Percentiles rank a stretch among this genome's conserved stretches.
phyloP scores from a whole-genome alignment of 2,888 invertebrate genomes.

The Lydus trimaculatus region DNA sequence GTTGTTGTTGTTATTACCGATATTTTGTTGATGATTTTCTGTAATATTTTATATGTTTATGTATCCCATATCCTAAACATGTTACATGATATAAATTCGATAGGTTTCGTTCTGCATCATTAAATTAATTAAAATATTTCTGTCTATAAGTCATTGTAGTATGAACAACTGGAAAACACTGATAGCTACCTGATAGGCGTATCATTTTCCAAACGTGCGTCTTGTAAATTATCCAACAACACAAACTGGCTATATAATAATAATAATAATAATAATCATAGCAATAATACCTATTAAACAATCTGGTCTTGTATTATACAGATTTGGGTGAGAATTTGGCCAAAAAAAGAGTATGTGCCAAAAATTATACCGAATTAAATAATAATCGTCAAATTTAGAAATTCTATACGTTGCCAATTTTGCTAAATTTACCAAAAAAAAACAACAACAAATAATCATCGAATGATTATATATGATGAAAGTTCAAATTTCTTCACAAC shows the following conservation, averaged over 20 bases:
- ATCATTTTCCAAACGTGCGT: conserved; percentile 21
- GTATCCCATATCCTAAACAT: conserved; percentile 7
- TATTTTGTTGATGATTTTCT: neutral
- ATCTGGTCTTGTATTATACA: too few relatives aligned
- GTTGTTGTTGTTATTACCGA: neutral
- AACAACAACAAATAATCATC: too few relatives aligned
- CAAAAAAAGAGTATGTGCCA: too few relatives aligned
- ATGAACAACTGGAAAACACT: conserved; percentile 17
- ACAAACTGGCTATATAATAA: too few relatives aligned
- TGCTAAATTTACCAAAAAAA: too few relatives aligned
- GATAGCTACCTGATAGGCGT: conserved; percentile 24
- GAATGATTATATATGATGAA: neutral
- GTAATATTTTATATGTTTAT: neutral
- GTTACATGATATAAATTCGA: conserved; percentile 22
- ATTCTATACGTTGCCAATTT: too few relatives aligned
- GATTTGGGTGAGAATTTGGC: too few relatives aligned
- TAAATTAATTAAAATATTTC: conserved; percentile 30
- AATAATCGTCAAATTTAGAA: too few relatives aligned
- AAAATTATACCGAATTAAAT: too few relatives aligned
- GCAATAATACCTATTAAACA: too few relatives aligned
- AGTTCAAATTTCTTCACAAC: neutral
- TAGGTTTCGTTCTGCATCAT: conserved; percentile 29
- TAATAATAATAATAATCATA: too few relatives aligned
- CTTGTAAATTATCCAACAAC: neutral
- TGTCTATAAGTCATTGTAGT: conserved; percentile 13